Conservation (phyloP, 2,113 vertebrate genomes). For the Macroglossus sobrinus region DNA sequence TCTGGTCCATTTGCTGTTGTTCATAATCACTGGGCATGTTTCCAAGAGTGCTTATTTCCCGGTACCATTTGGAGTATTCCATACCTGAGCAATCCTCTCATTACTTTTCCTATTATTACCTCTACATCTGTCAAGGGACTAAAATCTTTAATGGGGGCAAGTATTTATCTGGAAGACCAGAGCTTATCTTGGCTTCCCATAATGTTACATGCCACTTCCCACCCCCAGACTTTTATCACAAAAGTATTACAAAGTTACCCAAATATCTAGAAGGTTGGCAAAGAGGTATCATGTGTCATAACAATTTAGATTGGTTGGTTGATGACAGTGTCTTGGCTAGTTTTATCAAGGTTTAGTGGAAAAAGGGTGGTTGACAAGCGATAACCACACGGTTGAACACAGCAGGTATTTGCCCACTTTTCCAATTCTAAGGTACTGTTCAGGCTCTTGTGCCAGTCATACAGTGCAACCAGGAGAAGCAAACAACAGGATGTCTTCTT, state of each 20-base stretch:
- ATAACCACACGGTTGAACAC: neutral
- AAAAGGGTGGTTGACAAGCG: neutral
- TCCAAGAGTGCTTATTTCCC: neutral
- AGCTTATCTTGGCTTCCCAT: neutral
- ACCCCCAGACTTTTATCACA: neutral
- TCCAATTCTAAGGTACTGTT: neutral
- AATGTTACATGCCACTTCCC: neutral
- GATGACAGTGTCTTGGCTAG: neutral
- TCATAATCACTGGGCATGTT: neutral
- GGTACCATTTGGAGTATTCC: neutral
- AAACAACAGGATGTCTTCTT: neutral
- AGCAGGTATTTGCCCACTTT: neutral
- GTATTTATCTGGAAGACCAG: neutral
- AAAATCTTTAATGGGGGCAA: neutral
- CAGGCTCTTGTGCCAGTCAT: neutral
- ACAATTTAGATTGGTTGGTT: neutral
- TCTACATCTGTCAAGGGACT: neutral
- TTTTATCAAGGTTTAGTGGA: neutral
- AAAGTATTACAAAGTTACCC: neutral
- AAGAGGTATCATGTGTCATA: neutral
- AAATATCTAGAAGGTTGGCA: neutral
- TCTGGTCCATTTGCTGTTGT: neutral
- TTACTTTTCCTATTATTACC: neutral
- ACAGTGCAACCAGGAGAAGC: neutral
- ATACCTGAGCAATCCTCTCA: neutral